These are phyloP conservation scores for Zeugodacus cucurbitae DNA, from an alignment of 1,140 invertebrate species.

Conservation along the genomic window DNA sequence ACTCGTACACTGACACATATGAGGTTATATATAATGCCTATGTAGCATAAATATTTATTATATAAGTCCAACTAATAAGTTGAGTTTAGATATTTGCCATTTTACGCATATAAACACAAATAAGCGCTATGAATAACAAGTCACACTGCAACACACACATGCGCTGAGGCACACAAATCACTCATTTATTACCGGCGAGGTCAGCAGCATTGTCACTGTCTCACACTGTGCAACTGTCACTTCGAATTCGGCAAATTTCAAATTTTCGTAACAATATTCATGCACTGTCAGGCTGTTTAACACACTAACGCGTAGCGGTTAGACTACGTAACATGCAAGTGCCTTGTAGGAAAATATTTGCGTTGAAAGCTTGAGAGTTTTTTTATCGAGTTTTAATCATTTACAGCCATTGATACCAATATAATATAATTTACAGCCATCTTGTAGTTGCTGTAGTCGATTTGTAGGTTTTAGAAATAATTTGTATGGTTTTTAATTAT, in stretches of 20 bases:
- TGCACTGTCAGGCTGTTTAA: neutral
- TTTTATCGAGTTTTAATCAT: no score
- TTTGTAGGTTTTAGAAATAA: no score
- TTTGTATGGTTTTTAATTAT: no score
- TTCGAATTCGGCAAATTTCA: neutral
- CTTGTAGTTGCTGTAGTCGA: no score
- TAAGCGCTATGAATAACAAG: no score
- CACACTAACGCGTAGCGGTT: neutral
- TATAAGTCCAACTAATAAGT: neutral
- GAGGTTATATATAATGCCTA: neutral
- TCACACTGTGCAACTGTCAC: neutral
- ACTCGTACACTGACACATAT: neutral
- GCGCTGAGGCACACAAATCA: neutral
- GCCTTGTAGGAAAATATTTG: neutral
- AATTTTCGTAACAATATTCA: neutral
- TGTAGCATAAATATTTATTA: neutral
- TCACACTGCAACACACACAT: neutral
- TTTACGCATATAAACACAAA: neutral
- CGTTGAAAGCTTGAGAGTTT: no score
- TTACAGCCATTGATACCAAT: no score
- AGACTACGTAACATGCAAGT: neutral
- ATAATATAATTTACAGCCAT: no score
- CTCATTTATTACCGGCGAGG: neutral
- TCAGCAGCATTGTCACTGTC: neutral
- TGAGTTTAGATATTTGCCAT: neutral